Conservation (phyloP, 2,888 invertebrate species). For the Sarcophaga rosellei region DNA sequence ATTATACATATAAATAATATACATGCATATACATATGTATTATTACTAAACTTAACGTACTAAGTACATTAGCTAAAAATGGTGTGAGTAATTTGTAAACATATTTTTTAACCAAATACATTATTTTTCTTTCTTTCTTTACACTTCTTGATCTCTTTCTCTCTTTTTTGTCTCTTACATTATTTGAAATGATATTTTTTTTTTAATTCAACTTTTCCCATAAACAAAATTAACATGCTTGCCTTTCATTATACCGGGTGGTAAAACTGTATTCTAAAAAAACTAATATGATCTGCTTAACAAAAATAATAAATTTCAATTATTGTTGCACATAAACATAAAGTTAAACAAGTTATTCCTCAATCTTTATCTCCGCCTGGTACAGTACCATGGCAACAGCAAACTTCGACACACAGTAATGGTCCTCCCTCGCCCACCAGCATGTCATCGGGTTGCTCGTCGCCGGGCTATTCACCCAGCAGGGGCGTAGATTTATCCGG, state of each 20-base stretch:
- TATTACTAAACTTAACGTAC: conserved; percentile 17
- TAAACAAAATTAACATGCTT: conserved; percentile 52
- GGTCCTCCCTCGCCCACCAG: conserved; percentile 86
- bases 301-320: conserved; percentile 4
- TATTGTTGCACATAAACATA: conserved; percentile 8
- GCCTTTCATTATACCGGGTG: conserved; percentile 19
- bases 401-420: conserved; percentile 81
- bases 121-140: conserved; percentile 34
- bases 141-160: conserved; percentile 6
- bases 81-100: conserved; percentile 38
- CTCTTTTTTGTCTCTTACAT: not conserved
- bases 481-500: conserved; percentile 83
- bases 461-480: conserved; percentile 82
- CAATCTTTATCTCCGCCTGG: conserved; percentile 85
- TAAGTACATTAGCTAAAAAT: not conserved
- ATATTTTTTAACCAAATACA: conserved; percentile 17
- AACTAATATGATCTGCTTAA: conserved; percentile 10
- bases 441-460: conserved; percentile 84
- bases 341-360: conserved; percentile 86
- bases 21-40: conserved; percentile 31
- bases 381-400: conserved; percentile 85
- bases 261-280: conserved; percentile 35
- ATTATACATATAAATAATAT: conserved; percentile 17
- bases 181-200: not conserved
- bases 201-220: not conserved